Base-by-base conservation (phyloP, 2,797 vertebrate genomes). In the Mus minutoides region DNA sequence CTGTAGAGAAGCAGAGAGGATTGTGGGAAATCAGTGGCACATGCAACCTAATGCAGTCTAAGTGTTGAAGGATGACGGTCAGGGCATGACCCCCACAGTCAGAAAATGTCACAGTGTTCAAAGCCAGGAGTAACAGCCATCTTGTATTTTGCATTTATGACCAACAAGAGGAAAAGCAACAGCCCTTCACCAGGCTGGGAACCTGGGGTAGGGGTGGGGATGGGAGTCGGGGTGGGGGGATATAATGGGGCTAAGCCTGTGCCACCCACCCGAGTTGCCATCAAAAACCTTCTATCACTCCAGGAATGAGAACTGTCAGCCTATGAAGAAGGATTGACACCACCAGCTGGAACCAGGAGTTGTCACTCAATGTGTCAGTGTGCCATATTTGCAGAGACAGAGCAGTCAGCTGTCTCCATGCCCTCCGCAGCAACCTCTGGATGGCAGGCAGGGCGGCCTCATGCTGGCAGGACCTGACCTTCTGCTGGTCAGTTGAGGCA, bases 141-240 rank as follows among this genome's bases (percentile, higher is more conserved):
- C 90, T 96, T 90, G 19, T 49, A 78, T 79, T 43, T 97, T 95
- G n/a, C 21, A 58, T 91, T 96, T 88, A 52, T 49, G 56, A 49
- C 9, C 62, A 22, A 49, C 52, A 86, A 83, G 37, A 90, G 19
- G 40, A 88, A 85, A 94, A 93, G 9, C 43, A 92, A 9, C 43
- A 93, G 62, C 11, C 21, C 12, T 88, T n/a, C 76, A 69, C 2
- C 49, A 49, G 43, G 43, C 11, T 14, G 29, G 58, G 62, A 76
- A 56, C 19, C 0, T 58, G 19, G 37, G 60, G 64, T 34, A 0
- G 29, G 64, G 64, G 13, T 34, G 31, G 64, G 29, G n/a, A n/a
- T n/a, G n/a, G n/a, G n/a, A n/a, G n/a, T n/a, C n/a, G n/a, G n/a
- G 54, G 17, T 56, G 54, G 54, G 64, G 64, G 13, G 31, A 6